Evolutionary conservation across 1,140 invertebrate species (phyloP).

Genomic region (Calliopsis andreniformis): DNA sequence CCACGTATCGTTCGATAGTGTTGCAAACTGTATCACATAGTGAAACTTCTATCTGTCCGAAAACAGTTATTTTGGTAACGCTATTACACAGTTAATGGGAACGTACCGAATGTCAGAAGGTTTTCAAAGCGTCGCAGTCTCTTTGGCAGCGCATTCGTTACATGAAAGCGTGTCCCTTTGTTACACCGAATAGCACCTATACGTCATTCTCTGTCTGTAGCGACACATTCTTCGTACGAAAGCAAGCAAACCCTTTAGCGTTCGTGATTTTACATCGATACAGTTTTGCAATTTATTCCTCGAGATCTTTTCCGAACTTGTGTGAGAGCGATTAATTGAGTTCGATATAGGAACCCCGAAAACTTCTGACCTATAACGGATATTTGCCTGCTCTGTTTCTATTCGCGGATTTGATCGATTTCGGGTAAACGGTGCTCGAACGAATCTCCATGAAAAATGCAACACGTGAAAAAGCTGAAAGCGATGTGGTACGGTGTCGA

Average conservation of each 20-base stretch:
- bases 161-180: too few relatives aligned
- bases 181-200: too few relatives aligned
- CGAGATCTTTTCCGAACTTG: background rate
- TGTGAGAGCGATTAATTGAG: slow-evolving; percentile 20
- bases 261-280: too few relatives aligned
- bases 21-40: slow-evolving; percentile 38
- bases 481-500: too few relatives aligned
- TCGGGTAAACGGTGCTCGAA: background rate
- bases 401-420: slow-evolving; percentile 36
- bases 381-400: slow-evolving; percentile 4
- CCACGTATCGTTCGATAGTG: slow-evolving; percentile 60
- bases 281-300: background rate
- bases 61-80: too few relatives aligned
- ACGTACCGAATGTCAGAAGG: background rate
- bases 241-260: too few relatives aligned
- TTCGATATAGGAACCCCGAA: slow-evolving; percentile 7
- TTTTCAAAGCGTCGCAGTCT: slow-evolving; percentile 1
- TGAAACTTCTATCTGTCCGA: slow-evolving; percentile 1
- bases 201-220: too few relatives aligned
- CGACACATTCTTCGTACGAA: too few relatives aligned
- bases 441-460: too few relatives aligned
- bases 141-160: background rate
- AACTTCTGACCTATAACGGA: slow-evolving; percentile 35
- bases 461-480: too few relatives aligned
- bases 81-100: too few relatives aligned